Conservation (phyloP, 92 coral and sea anemone species). For the Parazoanthus darwini region DNA sequence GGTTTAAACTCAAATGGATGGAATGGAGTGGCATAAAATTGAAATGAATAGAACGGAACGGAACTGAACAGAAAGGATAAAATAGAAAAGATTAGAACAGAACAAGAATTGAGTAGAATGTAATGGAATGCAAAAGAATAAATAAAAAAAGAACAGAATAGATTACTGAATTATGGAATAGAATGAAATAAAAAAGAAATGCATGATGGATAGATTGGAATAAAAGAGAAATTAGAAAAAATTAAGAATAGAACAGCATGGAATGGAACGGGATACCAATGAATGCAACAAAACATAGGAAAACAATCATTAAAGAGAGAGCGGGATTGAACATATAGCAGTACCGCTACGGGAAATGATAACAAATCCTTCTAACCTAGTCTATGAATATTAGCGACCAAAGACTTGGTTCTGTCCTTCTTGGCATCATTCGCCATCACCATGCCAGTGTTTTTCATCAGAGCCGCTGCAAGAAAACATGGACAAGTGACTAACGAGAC, state of each 20-base stretch:
- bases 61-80: background rate
- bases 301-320: too few relatives aligned
- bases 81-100: background rate
- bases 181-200: background rate
- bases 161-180: background rate
- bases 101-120: background rate
- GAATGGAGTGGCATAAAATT: background rate
- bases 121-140: background rate
- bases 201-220: background rate
- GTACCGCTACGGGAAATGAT: background rate
- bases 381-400: constrained; percentile 93
- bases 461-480: constrained; percentile 69
- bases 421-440: constrained; percentile 98
- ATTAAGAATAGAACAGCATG: too few relatives aligned
- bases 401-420: constrained; percentile 85
- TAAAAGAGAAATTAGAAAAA: background rate
- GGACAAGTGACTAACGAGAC: background rate
- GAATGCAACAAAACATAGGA: background rate
- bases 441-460: constrained; percentile 94
- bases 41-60: background rate
- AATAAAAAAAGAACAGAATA: background rate
- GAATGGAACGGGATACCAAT: background rate
- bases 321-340: background rate
- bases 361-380: constrained; percentile 60
- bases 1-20: background rate